Evolutionary conservation across 2,113 vertebrate species (phyloP).

Genomic region (Cebus imitator): DNA sequence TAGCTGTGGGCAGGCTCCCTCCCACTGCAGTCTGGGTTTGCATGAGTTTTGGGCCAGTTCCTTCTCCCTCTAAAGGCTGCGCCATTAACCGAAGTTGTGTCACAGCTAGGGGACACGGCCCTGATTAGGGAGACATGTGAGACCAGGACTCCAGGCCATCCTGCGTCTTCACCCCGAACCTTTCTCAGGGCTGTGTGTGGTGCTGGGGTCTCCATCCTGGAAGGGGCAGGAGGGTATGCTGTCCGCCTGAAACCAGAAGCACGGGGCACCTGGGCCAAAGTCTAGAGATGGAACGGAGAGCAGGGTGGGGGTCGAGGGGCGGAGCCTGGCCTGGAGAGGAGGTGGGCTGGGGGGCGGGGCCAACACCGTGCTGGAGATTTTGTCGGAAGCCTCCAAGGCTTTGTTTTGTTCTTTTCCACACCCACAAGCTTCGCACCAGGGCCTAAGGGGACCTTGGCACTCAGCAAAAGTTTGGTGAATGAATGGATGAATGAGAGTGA

Average conservation of each 20-base stretch:
- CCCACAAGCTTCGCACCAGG: neutral
- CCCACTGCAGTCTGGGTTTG: neutral
- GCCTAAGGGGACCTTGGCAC: neutral
- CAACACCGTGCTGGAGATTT: neutral
- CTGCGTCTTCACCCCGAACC: neutral
- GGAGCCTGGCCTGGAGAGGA: neutral
- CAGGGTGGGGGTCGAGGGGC: neutral
- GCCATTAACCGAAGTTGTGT: neutral
- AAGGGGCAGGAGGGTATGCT: neutral
- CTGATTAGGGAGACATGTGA: neutral
- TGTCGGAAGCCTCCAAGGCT: neutral
- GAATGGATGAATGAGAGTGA: constrained; percentile 43
- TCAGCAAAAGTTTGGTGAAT: constrained; percentile 19
- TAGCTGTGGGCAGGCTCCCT: neutral
- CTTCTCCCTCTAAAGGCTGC: neutral
- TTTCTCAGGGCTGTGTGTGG: neutral
- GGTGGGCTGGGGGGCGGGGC: neutral
- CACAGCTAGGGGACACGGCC: too few species aligned
- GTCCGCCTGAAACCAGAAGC: neutral
- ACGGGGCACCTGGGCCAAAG: neutral
- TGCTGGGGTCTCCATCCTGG: neutral
- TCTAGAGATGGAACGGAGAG: neutral
- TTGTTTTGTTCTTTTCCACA: neutral
- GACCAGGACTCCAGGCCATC: neutral
- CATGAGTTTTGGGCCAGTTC: neutral